Evolutionary conservation across 2,888 invertebrate genomes (phyloP).

Genomic region (Ophraella communa): DNA sequence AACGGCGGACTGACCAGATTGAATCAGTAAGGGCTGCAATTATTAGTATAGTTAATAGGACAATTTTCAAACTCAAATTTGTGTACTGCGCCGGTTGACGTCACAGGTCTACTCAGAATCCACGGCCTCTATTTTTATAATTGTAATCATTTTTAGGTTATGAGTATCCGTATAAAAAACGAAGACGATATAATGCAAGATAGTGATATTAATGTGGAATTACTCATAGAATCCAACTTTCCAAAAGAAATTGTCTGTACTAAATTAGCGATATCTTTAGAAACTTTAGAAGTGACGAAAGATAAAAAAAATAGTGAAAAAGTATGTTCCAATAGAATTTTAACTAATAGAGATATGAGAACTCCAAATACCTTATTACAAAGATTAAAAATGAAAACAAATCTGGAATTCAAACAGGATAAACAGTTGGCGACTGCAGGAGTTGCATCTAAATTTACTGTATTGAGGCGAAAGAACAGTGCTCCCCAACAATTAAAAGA

Average conservation of each 20-base stretch:
- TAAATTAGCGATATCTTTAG: constrained; percentile 66
- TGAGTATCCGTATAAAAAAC: constrained; percentile 52
- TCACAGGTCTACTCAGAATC: no score
- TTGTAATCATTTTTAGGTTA: constrained; percentile 61
- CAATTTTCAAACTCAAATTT: no score
- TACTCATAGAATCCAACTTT: constrained; percentile 66
- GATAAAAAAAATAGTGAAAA: constrained; percentile 47
- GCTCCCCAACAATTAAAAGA: constrained; percentile 44
- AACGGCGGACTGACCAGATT: no score
- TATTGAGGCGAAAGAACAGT: constrained; percentile 74
- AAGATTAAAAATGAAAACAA: constrained; percentile 71
- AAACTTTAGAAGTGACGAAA: constrained; percentile 41
- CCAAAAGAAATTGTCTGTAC: constrained; percentile 72
- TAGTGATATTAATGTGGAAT: constrained; percentile 61
- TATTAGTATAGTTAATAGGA: no score
- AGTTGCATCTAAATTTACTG: constrained; percentile 70
- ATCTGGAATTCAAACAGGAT: constrained; percentile 82
- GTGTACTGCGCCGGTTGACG: no score
- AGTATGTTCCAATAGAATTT: constrained; percentile 60
- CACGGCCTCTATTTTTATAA: no score
- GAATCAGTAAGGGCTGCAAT: no score
- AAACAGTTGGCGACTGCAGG: constrained; percentile 77
- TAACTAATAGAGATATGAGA: constrained; percentile 65
- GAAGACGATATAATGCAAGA: constrained; percentile 65
- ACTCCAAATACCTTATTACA: constrained; percentile 67